Percentiles rank a stretch among this genome's conserved stretches.
phyloP scores from a whole-genome alignment of 2,113 vertebrate genomes.

The Benitochromis conjunctus region DNA sequence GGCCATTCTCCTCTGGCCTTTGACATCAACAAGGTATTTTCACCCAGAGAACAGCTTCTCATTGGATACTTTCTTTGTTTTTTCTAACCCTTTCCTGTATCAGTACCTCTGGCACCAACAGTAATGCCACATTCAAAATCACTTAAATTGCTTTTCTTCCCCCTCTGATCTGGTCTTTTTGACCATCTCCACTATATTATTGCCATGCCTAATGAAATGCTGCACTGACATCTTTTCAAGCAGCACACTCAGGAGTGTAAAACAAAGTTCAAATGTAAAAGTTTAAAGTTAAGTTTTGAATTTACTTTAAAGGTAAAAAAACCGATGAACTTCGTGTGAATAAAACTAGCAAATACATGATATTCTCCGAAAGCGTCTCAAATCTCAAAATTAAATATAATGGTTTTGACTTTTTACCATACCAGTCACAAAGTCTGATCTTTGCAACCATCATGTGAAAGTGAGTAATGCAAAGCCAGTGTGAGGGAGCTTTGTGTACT shows the following conservation, averaged over 20 bases:
- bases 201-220: too few relatives aligned
- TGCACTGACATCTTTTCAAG: too few relatives aligned
- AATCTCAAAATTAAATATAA: background rate
- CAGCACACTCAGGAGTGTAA: too few relatives aligned
- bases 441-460: background rate
- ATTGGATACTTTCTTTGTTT: background rate
- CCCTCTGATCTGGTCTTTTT: too few relatives aligned
- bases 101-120: too few relatives aligned
- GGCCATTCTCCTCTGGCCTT: background rate
- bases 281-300: background rate
- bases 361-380: background rate
- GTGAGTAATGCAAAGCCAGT: background rate
- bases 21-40: background rate
- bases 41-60: background rate
- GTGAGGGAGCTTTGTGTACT: background rate
- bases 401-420: rapidly evolving
- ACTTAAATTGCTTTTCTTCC: too few relatives aligned
- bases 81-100: too few relatives aligned
- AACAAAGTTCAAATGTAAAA: too few relatives aligned
- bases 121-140: too few relatives aligned
- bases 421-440: background rate
- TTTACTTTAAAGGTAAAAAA: background rate
- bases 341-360: background rate
- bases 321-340: background rate
- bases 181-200: too few relatives aligned